Evolutionary conservation across 1,140 invertebrate species (phyloP).

Genomic region (Psilanteris sp.): DNA sequence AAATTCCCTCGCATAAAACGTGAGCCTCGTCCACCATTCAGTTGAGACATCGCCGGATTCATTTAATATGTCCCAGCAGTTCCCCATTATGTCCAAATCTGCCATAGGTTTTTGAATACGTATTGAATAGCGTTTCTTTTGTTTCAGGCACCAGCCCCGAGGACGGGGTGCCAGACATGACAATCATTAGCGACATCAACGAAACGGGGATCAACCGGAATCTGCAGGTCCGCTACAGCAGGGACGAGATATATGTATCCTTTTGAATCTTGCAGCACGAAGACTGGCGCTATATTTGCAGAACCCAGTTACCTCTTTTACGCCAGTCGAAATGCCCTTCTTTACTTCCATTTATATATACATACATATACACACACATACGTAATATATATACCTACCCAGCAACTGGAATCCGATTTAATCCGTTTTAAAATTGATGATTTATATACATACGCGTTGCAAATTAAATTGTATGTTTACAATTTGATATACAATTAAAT

Average conservation of each 20-base stretch:
- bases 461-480: no score
- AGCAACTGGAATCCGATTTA: no score
- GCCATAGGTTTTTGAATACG: not conserved
- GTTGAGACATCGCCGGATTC: not conserved
- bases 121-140: constrained; percentile 60
- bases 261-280: constrained; percentile 78
- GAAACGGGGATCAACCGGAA: constrained; percentile 95
- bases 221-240: constrained; percentile 89
- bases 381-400: no score
- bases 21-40: no score
- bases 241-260: constrained; percentile 96
- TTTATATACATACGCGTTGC: no score
- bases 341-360: no score
- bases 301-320: constrained; percentile 63
- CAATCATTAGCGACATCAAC: constrained; percentile 94
- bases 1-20: no score
- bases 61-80: not conserved
- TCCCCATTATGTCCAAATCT: constrained; percentile 21
- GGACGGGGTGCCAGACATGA: constrained; percentile 93
- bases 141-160: constrained; percentile 82
- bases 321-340: no score
- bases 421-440: no score
- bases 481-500: no score
- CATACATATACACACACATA: no score
- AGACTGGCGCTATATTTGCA: constrained; percentile 54